Conservation (phyloP, 2,113 vertebrate species). For the Anser cygnoides region DNA sequence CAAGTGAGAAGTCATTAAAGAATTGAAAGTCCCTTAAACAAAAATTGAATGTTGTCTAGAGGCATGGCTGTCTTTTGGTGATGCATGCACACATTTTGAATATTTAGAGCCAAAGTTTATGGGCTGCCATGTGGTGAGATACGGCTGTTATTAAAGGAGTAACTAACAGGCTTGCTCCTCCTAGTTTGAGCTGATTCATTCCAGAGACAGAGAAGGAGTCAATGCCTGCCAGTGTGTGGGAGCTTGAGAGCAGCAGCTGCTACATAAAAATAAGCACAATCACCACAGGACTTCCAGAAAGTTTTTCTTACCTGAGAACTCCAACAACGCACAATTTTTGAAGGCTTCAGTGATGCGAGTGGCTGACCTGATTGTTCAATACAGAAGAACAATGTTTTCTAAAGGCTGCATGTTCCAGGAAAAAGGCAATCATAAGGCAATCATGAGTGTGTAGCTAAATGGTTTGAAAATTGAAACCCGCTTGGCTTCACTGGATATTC, state of each 20-base stretch:
- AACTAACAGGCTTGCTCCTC: neutral
- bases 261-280: neutral
- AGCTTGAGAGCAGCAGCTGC: neutral
- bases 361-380: neutral
- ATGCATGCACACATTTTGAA: neutral
- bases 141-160: neutral
- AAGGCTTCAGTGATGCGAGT: rapidly evolving
- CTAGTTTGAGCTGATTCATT: neutral
- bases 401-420: neutral
- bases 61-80: neutral
- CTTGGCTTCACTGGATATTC: neutral
- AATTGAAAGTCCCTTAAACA: neutral
- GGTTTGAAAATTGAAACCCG: neutral
- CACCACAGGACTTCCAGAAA: neutral
- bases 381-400: neutral
- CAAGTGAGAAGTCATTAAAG: neutral
- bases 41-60: neutral
- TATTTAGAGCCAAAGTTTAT: neutral
- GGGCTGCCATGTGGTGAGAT: neutral
- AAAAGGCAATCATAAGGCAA: neutral
- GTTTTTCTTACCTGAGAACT: neutral
- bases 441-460: neutral
- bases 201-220: neutral
- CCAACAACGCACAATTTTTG: neutral
- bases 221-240: neutral